phyloP scores from a whole-genome alignment of 2,797 vertebrate genomes.

The Coendou prehensilis region DNA sequence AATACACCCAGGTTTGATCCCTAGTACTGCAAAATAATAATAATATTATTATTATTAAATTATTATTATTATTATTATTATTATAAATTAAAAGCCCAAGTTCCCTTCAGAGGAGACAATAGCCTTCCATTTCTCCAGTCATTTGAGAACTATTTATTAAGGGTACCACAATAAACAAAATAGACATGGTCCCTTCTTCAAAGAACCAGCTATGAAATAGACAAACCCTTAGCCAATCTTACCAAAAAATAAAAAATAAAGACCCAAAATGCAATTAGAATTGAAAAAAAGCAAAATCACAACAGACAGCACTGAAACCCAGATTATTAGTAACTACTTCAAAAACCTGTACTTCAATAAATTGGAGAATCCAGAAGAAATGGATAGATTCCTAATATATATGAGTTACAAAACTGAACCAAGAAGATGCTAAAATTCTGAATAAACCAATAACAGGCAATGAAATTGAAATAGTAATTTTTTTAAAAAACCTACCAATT shows the following conservation, averaged over 20 bases:
- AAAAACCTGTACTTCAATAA: not conserved
- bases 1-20: not conserved
- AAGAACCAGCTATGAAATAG: too few species aligned
- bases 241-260: not conserved
- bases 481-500: too few species aligned
- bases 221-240: not conserved
- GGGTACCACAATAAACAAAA: not conserved
- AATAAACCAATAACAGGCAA: not conserved
- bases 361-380: not conserved
- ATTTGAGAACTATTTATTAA: constrained; percentile 39
- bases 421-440: not conserved
- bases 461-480: not conserved
- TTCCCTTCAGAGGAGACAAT: not conserved
- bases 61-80: too few species aligned
- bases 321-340: not conserved
- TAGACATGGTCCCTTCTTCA: not conserved
- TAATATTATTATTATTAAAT: not conserved
- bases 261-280: not conserved
- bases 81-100: not conserved
- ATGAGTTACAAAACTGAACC: not conserved
- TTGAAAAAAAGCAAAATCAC: not conserved
- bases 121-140: not conserved
- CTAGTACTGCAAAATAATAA: not conserved
- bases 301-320: not conserved
- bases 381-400: not conserved